Percentiles rank a stretch among this genome's conserved stretches.
Conservation (phyloP, 2,797 vertebrate genomes). For the Chlorospingus flavigularis region DNA sequence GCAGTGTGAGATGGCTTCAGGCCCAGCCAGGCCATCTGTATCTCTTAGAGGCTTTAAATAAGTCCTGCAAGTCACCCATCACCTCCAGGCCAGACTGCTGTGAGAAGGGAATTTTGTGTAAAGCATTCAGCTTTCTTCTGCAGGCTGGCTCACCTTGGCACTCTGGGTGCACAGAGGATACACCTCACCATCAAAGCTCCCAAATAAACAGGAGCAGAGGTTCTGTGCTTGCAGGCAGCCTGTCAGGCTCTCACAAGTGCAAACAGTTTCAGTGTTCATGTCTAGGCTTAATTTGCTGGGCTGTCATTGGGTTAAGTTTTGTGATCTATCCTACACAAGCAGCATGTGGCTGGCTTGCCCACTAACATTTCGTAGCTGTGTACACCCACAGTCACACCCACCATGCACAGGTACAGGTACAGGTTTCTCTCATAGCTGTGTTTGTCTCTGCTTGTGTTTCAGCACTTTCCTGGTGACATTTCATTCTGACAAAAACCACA, state of each 20-base stretch:
- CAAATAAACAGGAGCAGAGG: background rate
- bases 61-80: background rate
- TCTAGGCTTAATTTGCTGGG: background rate
- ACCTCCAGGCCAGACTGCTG: background rate
- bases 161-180: accelerated
- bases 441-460: background rate
- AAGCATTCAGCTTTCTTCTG: background rate
- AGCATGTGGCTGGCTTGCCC: background rate
- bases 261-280: background rate
- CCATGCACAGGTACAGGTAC: accelerated
- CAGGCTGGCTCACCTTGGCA: background rate
- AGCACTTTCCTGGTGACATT: background rate
- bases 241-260: background rate
- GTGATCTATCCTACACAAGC: background rate
- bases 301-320: background rate
- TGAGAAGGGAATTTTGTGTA: accelerated
- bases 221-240: background rate
- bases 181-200: background rate
- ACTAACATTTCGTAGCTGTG: background rate
- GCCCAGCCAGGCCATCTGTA: background rate
- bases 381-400: background rate
- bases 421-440: background rate
- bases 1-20: background rate
- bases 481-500: background rate
- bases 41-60: background rate